Evolutionary conservation across 2,797 vertebrate genomes (phyloP), one percentile per base, ranked within the genome.

Genomic region (Chaetophractus vellerosus): DNA sequence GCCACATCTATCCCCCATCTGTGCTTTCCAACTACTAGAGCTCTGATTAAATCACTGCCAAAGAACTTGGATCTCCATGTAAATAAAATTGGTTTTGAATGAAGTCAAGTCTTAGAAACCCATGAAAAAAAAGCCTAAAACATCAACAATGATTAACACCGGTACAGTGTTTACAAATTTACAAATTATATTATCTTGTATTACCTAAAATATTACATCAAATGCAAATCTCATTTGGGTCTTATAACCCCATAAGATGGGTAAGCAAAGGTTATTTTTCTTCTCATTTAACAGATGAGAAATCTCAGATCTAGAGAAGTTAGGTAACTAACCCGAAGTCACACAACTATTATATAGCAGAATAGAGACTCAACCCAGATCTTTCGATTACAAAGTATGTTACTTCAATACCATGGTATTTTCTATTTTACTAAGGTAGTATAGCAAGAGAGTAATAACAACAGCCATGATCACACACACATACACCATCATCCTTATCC

Each of bases 81-180:
- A 81, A 74, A 93, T 81, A 80, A 81, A 82, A 71, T 55, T 89
- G 74, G 69, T 71, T 91, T 64, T 76, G 23, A 88, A 88, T 57
- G 57, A 81, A 76, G 45, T 31, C 31, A 41, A 78, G 45, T 61
- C 26, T 41, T 75, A 16, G 36, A 71, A 57, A 89, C 88, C 21
- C 36, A 85, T 33, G 66, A 74, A 93, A 89, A 89, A 94, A 81
- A 68, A 7, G 10, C 26, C 68, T 81, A 89, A 80, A 89, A 28
- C 9, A 72, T 79, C 66, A 74, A 89, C 2, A 28, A 59, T 38
- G 71, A 55, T 50, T 28, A 48, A 28, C 2, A 63, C 36, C 12
- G 52, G 11, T 57, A 80, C 66, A 71, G 78, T 64, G 36, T 14
- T 78, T 55, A 88, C 31, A 76, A n/a, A 36, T 31, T 80, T 63